Evolutionary conservation across 2,797 vertebrate species (phyloP).

Genomic region (Lateolabrax maculatus): DNA sequence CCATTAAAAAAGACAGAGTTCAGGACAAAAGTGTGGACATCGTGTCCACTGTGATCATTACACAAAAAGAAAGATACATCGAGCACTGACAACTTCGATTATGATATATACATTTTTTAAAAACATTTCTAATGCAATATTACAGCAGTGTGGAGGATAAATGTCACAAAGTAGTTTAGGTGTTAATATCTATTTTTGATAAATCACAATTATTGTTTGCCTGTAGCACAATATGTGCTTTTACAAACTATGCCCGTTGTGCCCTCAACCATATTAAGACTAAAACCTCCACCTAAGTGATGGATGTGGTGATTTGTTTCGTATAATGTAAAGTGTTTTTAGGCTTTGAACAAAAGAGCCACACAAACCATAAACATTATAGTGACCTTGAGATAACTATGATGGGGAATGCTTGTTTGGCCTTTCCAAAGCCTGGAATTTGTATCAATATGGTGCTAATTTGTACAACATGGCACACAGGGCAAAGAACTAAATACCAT

Average conservation of each 20-base stretch:
- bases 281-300: conserved; percentile 1
- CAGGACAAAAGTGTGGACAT: background rate
- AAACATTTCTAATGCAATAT: background rate
- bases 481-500: background rate
- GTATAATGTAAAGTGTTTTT: background rate
- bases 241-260: background rate
- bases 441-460: background rate
- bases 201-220: background rate
- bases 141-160: background rate
- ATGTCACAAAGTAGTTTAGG: background rate
- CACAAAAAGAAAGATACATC: background rate
- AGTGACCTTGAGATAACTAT: background rate
- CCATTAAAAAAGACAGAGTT: background rate
- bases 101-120: background rate
- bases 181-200: background rate
- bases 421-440: conserved; percentile 19
- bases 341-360: conserved; percentile 12
- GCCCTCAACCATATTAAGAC: background rate
- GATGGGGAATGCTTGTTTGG: background rate
- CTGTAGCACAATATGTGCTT: background rate
- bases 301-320: conserved; percentile 23
- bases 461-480: background rate
- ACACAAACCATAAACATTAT: conserved; percentile 7
- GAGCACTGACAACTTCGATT: background rate
- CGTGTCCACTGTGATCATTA: background rate